Base-by-base conservation (phyloP, 2,113 vertebrate genomes). In the Entelurus aequoreus region DNA sequence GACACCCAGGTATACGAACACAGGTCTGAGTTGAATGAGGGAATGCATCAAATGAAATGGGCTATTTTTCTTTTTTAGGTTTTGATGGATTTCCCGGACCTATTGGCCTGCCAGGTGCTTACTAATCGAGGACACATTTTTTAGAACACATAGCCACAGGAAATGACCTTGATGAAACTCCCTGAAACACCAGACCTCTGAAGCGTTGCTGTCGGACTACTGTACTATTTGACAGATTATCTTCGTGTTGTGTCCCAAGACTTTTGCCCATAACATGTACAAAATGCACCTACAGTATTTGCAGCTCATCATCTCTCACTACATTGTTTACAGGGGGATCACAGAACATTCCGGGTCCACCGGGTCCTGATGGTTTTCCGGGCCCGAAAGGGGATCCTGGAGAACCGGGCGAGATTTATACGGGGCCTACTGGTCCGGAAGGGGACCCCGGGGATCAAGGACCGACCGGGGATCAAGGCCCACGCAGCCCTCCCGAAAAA, bases 371-470 rank as follows among this genome's bases (percentile, higher is more conserved):
- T 70, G 94, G 95, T 12, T 80, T 88, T 78, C 87, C 85, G 63
- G 95, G 95, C 36, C 86, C 87, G 49, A 94, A 92, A 71, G 94
- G 94, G 56, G 91, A 94, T 61, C 75, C 83, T 69, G 94, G 95
- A n/a, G 88, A 88, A 19, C 89, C 91, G 36, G 92, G 92, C 10
- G 83, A 68, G 83, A 76, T 52, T 80, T 92, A 70, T 89, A 4
- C 77, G 5, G 90, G 93, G 9, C 77, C 72, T 5, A 86, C 87
- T 56, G 93, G 94, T 69, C 61, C 19, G 54, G 84, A 91, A 82
- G 94, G 94, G 44, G 86, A 78, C 37, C 79, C 62, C 72, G 95
- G 94, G 51, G 37, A 84, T 19, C 82, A 79, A 70, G 94, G 94
- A 13, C 87, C 66, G n/a, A 86, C 84, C 21, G 94, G 94, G 2